Base-by-base conservation (phyloP, 37 sponge, comb jelly and placozoan species). In the Theonella swinhoei region DNA sequence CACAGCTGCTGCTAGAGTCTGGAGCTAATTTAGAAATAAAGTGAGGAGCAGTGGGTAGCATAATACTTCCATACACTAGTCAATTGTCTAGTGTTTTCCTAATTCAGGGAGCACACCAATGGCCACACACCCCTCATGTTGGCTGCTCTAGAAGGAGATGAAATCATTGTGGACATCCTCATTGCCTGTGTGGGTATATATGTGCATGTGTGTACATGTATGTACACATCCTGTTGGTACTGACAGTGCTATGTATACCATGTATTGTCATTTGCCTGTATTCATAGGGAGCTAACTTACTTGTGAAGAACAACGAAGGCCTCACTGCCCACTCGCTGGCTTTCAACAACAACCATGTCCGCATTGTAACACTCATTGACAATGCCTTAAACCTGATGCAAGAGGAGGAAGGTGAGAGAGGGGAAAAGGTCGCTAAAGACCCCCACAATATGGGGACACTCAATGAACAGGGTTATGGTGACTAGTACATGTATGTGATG, bases 101-200 rank as follows among this genome's bases (percentile, higher is more conserved):
- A 47, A 47, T 47, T 47, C 63, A 95, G 95, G 11, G 95, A 95
- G 26, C 2, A 79, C 19, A 72, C 81, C 35, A 72, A 68, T 30
- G 90, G 87, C 24, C 61, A 72, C 47, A 91, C 89, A 28, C 87
- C 89, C 0, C 83, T 95, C 36, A 85, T 95, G 92, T 62, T 83
- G 61, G 95, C 92, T 39, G 89, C 92, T 26, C 42, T 58, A 30
- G 87, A 91, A 30, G 95, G 95, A 60, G 93, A 91, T 61, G 92
- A 95, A 65, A 86, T 91, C 62, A 88, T 95, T 3, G 79, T 92
- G 0, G 89, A 92, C 23, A 64, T 88, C 59, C 78, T 88, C 3
- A 41, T 92, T 2, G 93, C 89, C 17, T 92, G 93, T 88, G 93
- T 92, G 39, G 81, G 93, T 88, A n/a, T n/a, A n/a, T n/a, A n/a